Percentiles rank a stretch among this genome's conserved stretches.
Evolutionary conservation across 2,888 invertebrate species (phyloP).

Genomic region (Xylota segnis): DNA sequence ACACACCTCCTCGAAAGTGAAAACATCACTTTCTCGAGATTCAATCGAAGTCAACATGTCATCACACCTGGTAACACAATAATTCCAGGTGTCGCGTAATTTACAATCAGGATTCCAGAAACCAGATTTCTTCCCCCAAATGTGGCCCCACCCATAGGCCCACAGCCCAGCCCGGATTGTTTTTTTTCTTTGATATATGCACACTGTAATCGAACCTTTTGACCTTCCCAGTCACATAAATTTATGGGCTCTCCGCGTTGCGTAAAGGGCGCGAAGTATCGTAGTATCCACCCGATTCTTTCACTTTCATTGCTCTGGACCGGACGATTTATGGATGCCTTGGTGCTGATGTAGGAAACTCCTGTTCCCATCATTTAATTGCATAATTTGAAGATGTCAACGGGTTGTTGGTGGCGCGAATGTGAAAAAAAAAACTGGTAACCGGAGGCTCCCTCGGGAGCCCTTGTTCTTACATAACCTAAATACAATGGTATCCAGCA

Average conservation of each 20-base stretch:
- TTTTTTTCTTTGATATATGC: constrained; percentile 47
- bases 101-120: constrained; percentile 62
- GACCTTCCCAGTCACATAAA: constrained; percentile 56
- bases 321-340: constrained; percentile 47
- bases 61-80: constrained; percentile 40
- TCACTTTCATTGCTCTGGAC: constrained; percentile 33
- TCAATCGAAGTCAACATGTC: constrained; percentile 44
- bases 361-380: constrained; percentile 41
- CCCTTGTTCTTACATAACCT: constrained; percentile 63
- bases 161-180: neutral
- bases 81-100: constrained; percentile 60
- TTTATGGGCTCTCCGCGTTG: constrained; percentile 60
- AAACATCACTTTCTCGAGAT: constrained; percentile 65
- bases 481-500: constrained; percentile 39
- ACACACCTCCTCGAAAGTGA: constrained; percentile 50
- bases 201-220: constrained; percentile 48
- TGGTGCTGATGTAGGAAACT: constrained; percentile 34
- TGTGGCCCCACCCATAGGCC: neutral
- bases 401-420: constrained; percentile 17
- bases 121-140: neutral
- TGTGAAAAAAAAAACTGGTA: too few relatives aligned
- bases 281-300: constrained; percentile 37
- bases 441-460: constrained; percentile 50
- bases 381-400: constrained; percentile 67
- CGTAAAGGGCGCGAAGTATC: constrained; percentile 59